Conservation (phyloP, 2,888 invertebrate species). For the Arge pagana region DNA sequence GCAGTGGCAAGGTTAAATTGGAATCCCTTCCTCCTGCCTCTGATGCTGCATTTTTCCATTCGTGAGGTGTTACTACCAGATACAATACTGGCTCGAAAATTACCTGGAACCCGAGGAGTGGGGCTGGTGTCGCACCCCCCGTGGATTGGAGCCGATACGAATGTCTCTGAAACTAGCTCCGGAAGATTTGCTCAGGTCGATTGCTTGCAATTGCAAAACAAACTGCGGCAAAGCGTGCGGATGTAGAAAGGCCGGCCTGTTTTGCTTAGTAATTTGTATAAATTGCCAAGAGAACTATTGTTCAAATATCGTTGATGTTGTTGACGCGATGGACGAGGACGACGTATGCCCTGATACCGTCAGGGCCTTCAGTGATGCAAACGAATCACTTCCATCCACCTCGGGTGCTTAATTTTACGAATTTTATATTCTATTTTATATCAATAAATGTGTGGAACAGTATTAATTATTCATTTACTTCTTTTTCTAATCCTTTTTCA, state of each 20-base stretch:
- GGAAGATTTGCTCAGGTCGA: slow-evolving; percentile 18
- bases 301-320: neutral
- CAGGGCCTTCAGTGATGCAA: neutral
- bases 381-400: slow-evolving; percentile 2
- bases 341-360: slow-evolving; percentile 1
- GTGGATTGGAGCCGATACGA: slow-evolving; percentile 22
- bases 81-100: slow-evolving; percentile 16
- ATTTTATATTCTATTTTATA: neutral
- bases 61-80: slow-evolving; percentile 11
- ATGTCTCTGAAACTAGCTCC: slow-evolving; percentile 20
- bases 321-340: neutral
- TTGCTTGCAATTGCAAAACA: slow-evolving; percentile 24
- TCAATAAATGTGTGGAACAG: slow-evolving; percentile 5
- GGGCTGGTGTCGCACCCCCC: slow-evolving; percentile 26
- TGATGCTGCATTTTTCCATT: slow-evolving; percentile 3
- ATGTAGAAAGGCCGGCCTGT: slow-evolving; percentile 24
- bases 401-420: slow-evolving; percentile 2
- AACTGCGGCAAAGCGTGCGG: slow-evolving; percentile 18
- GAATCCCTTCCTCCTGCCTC: slow-evolving; percentile 14
- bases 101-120: slow-evolving; percentile 19
- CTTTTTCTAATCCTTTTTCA: no score
- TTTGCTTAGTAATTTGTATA: neutral
- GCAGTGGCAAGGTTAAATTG: slow-evolving; percentile 6
- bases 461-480: neutral
- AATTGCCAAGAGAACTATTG: slow-evolving; percentile 4